Base-by-base conservation (phyloP, 2,888 invertebrate species). In the Calameuta filiformis region DNA sequence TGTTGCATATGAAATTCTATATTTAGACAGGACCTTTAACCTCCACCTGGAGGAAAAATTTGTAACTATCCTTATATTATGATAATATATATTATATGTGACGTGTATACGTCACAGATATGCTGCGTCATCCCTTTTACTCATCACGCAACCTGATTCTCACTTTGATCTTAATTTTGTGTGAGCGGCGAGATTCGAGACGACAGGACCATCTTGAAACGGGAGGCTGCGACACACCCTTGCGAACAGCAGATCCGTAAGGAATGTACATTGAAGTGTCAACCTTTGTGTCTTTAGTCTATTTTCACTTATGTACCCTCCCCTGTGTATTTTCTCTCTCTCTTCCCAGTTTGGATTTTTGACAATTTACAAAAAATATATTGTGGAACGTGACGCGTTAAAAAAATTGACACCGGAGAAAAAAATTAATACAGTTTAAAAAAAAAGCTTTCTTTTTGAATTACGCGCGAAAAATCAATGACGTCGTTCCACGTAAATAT, bases 111-210 rank as follows among this genome's bases (percentile, higher is more conserved):
- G 71, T 79, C 75, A 75, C 40, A 23, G 76, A 78, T 33, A 79
- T 76, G 79, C 79, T 81, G 80, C 75, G 79, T 75, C 79, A 78
- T 15, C 69, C 77, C 81, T 83, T 82, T 79, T 79, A 77, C 79
- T 76, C 78, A 73, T 40, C 79, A 76, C 69, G 56, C 79, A 77
- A 75, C 69, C 69, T 71, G 40, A 71, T 75, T 40, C 75, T 89
- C 86, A 83, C 89, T 89, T 89, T 89, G 89, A 89, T 89, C 88
- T 88, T 86, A 87, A 88, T 87, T 78, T 86, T 82, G 85, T 84
- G 83, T 82, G 81, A 83, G 83, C 81, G 81, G 75, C 79, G 81
- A 83, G 81, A 83, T 86, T 86, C 85, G 12, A 56, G 56, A 56
- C 56, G 23, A 1, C 23, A 56, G 56, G 23, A 56, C 23, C 23